Base-by-base conservation (phyloP, 2,797 vertebrate species). In the Cephalopachus bancanus region DNA sequence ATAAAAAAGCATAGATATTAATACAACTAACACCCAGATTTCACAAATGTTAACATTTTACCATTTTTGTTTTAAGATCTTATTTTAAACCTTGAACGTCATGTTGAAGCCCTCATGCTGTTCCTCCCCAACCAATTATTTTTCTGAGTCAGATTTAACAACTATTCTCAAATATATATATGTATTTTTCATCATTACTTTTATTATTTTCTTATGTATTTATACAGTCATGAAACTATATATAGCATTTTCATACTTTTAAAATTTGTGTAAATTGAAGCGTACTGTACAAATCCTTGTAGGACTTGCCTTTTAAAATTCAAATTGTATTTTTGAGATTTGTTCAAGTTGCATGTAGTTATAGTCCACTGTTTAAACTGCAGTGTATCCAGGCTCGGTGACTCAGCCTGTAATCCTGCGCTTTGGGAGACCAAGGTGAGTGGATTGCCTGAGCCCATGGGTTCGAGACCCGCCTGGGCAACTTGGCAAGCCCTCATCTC, bases 121-220 rank as follows among this genome's bases (percentile, higher is more conserved):
- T 11, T 83, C 10, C 89, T 80, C 33, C 49, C 19, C 15, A 76
- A 51, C 60, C 49, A 76, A 28, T 65, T 94, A 87, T 15, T 64
- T 15, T 57, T 72, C 51, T 57, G 53, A n/a, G 24, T 95, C 83
- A 93, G 67, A 96, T 94, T 83, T 91, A 89, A 89, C 62, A 53
- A 78, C 28, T 96, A 26, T 95, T 95, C 37, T 90, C 33, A 85
- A 90, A 92, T 83, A 80, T 91, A 49, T 67, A 20, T 91, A 91
- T 20, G 67, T 74, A 83, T 92, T 96, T 78, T 93, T 26, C 49
- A 91, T 85, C 30, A 64, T 60, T 92, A 80, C 64, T 90, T 96
- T 97, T 85, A 76, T 94, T 92, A 96, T 87, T 95, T 81, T 64
- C 74, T 80, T 93, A 92, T 33, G 59, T 60, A 59, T 64, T n/a